Percentiles rank a stretch among this genome's conserved stretches.
Evolutionary conservation across 2,797 vertebrate species (phyloP).

Genomic region (Hipposideros larvatus): DNA sequence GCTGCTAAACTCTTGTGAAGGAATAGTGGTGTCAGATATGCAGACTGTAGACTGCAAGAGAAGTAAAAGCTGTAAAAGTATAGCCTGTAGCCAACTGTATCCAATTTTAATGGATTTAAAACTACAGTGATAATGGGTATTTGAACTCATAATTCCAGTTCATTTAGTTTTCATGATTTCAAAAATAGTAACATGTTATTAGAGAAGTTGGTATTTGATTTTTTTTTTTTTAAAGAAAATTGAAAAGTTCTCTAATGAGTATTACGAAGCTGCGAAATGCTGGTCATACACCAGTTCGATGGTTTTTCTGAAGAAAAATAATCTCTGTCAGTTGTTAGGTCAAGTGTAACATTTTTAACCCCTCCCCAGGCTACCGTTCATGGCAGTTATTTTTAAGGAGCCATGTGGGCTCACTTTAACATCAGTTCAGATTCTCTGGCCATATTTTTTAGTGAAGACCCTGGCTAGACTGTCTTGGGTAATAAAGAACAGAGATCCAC

Average conservation of each 20-base stretch:
- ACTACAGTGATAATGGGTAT: conserved; percentile 45
- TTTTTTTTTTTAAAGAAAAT: neutral
- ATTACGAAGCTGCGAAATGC: conserved; percentile 6
- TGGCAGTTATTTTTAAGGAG: conserved; percentile 20
- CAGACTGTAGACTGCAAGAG: neutral
- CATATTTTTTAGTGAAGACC: neutral
- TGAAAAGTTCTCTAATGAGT: neutral
- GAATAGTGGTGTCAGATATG: neutral
- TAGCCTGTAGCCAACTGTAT: neutral
- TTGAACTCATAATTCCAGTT: conserved; percentile 61
- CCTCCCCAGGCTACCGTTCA: neutral
- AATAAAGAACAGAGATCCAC: neutral
- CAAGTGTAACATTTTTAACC: conserved; percentile 21
- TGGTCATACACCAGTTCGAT: neutral
- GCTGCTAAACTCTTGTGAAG: neutral
- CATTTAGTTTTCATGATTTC: conserved; percentile 43
- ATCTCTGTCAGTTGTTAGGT: conserved; percentile 39
- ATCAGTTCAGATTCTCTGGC: neutral
- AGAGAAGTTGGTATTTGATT: conserved; percentile 13
- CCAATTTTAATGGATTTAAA: conserved; percentile 44
- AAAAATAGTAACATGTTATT: conserved; percentile 32
- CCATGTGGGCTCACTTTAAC: neutral
- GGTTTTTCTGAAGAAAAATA: conserved; percentile 29
- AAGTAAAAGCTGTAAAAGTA: neutral
- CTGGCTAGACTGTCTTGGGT: neutral